Percentiles rank a stretch among this genome's conserved stretches.
Conservation (phyloP, 2,888 invertebrate species). For the Caenorhabditis parvicauda region DNA sequence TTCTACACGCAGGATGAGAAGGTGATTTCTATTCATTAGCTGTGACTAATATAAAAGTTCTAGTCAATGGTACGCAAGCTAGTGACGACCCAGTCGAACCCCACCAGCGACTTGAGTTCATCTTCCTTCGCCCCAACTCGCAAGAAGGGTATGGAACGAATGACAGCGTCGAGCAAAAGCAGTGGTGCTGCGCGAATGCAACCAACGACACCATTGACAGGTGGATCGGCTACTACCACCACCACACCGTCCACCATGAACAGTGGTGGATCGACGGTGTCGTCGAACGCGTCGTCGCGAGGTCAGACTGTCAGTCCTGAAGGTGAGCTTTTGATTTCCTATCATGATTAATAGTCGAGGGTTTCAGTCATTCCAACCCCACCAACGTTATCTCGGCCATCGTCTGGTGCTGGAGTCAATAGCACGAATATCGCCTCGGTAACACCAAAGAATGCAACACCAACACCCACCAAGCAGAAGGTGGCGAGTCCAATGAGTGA, state of each 20-base stretch:
- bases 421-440: neutral
- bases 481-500: slow-evolving; percentile 11
- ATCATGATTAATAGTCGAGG: neutral
- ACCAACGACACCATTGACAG: neutral
- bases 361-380: no score
- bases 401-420: no score
- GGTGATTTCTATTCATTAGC: slow-evolving; percentile 15
- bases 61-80: slow-evolving; percentile 3
- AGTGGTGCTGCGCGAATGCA: neutral
- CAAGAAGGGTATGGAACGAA: slow-evolving; percentile 32
- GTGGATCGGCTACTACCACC: neutral
- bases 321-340: slow-evolving; percentile 6
- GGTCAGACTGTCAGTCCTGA: slow-evolving; percentile 14
- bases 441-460: neutral
- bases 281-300: neutral
- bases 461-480: no score
- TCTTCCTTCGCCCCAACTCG: slow-evolving; percentile 16
- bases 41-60: slow-evolving; percentile 2
- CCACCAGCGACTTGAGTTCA: neutral
- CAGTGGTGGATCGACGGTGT: neutral
- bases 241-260: no score
- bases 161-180: slow-evolving; percentile 21
- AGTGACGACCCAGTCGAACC: slow-evolving; percentile 11
- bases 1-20: slow-evolving; percentile 49
- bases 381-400: no score